Evolutionary conservation across 2,888 invertebrate species (phyloP).

Genomic region (Dasypolia templi): DNA sequence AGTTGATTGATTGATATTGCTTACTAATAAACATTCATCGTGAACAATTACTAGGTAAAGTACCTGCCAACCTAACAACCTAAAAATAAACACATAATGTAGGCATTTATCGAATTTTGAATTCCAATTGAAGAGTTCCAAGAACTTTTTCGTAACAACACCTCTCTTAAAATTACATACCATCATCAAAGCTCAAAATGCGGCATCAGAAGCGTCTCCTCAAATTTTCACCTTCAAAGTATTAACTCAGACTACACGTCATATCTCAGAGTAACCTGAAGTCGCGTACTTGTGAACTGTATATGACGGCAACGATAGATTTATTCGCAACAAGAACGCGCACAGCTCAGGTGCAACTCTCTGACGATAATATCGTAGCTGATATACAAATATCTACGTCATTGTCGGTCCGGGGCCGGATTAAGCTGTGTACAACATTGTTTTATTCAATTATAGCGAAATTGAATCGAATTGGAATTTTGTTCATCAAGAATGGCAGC

Average conservation of each 20-base stretch:
- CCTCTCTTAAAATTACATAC: not conserved
- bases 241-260: slow-evolving; percentile 76
- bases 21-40: not conserved
- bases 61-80: not conserved
- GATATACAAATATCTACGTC: slow-evolving; percentile 73
- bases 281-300: slow-evolving; percentile 67
- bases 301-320: slow-evolving; percentile 67
- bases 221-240: slow-evolving; percentile 72
- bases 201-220: slow-evolving; percentile 33
- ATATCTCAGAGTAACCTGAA: slow-evolving; percentile 72
- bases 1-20: too few species aligned
- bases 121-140: not conserved
- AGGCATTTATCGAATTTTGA: not conserved
- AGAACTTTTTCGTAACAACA: not conserved
- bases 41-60: not conserved
- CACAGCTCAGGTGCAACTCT: slow-evolving; percentile 75
- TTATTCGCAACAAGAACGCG: slow-evolving; percentile 72
- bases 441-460: slow-evolving; percentile 50
- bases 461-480: slow-evolving; percentile 28
- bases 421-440: slow-evolving; percentile 48
- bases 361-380: slow-evolving; percentile 76
- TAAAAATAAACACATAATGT: not conserved
- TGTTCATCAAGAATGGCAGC: slow-evolving; percentile 22
- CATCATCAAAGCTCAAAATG: slow-evolving; percentile 44
- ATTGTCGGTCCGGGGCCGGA: slow-evolving; percentile 63